Base-by-base conservation (phyloP, 2,113 vertebrate genomes). In the Prunella himalayana region DNA sequence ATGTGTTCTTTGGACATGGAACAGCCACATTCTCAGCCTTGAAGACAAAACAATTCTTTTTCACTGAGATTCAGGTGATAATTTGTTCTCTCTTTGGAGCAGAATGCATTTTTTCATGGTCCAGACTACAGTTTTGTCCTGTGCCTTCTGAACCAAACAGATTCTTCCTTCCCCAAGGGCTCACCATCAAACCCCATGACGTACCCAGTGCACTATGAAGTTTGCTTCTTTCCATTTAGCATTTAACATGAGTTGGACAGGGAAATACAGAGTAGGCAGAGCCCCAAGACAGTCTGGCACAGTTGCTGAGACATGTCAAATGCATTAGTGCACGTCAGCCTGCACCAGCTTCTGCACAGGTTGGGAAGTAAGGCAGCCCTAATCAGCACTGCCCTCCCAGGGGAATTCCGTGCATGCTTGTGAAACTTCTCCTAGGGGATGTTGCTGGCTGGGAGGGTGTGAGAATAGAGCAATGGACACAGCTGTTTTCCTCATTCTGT, bases 401-500 rank as follows among this genome's bases (percentile, higher is more conserved):
- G 11, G 37, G 23, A 91, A 73, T 69, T 42, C 25, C 1, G 4
- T 61, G 37, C 24, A 20, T 63, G 37, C 14, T 41, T 96, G 42
- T 70, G 85, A 64, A 94, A 47, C 1, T 4, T 33, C 19, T 53
- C 23, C 1, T 6, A 53, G 45, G 45, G 44, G 5, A n/a, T 81
- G 25, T 72, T 0, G 0, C 50, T 72, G 54, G 10, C 72, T 57
- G 65, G n/a, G 66, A 82, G 45, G 35, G 39, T 92, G 85, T 91
- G 85, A 94, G 89, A 83, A 86, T 82, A 70, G 3, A 0, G 47
- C 49, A 54, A 24, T 92, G 71, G n/a, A 70, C 33, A 44, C 86
- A 96, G 68, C 69, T 92, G 76, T 82, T 90, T 92, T 41, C 81
- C 61, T 89, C 64, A 50, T 94, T 86, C n/a, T 4, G 8, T 27